These are phyloP conservation scores for Coenonympha glycerion DNA, from an alignment of 2,888 invertebrate genomes.

Conservation along the genomic window DNA sequence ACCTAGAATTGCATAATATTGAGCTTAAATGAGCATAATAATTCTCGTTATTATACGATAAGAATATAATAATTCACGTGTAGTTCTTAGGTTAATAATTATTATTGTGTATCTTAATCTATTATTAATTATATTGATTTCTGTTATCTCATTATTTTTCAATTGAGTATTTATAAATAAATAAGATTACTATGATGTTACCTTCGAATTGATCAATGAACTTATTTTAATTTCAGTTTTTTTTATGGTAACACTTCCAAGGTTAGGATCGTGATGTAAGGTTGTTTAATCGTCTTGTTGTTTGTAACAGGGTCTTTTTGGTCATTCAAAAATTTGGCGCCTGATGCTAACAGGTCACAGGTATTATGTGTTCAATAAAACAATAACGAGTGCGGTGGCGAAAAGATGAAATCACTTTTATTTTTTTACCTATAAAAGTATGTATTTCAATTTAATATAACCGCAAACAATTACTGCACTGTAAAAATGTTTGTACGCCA, in stretches of 20 bases:
- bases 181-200: background rate
- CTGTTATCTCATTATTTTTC: too few relatives aligned
- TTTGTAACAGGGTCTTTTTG: constrained; percentile 63
- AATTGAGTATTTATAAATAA: too few relatives aligned
- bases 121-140: background rate
- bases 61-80: constrained; percentile 14
- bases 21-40: constrained; percentile 22
- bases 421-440: constrained; percentile 39
- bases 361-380: constrained; percentile 43
- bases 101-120: background rate
- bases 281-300: constrained; percentile 26
- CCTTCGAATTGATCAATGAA: background rate
- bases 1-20: constrained; percentile 18
- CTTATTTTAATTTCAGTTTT: background rate
- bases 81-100: constrained; percentile 18
- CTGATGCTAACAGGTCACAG: constrained; percentile 42
- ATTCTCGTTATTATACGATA: constrained; percentile 17
- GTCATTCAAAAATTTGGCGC: constrained; percentile 52
- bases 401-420: constrained; percentile 54
- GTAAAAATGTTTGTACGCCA: constrained; percentile 43
- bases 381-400: constrained; percentile 41
- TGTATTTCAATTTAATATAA: constrained; percentile 44
- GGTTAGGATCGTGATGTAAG: constrained; percentile 26
- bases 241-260: constrained; percentile 14
- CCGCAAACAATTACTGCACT: constrained; percentile 31